phyloP scores from a whole-genome alignment of 2,888 invertebrate species.

The Dendrolimus pini region DNA sequence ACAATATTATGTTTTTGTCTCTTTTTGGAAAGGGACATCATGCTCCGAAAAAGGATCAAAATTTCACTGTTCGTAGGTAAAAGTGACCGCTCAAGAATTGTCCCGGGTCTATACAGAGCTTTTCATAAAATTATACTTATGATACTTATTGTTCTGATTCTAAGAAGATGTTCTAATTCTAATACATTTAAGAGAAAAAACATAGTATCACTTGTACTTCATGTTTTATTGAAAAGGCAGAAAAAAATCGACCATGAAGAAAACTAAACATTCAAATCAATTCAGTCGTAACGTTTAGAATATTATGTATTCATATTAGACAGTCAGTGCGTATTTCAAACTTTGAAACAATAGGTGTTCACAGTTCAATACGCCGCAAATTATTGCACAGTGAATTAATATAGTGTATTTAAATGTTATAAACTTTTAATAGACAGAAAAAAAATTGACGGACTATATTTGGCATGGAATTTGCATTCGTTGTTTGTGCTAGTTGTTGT shows the following conservation, averaged over 20 bases:
- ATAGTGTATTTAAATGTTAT: slow-evolving; percentile 25
- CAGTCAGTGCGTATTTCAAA: slow-evolving; percentile 18
- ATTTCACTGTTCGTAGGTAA: too few relatives aligned
- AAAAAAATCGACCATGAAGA: slow-evolving; percentile 16
- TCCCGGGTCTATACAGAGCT: too few relatives aligned
- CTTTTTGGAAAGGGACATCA: too few relatives aligned
- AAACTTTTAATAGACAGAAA: slow-evolving; percentile 21
- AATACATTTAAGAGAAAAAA: too few relatives aligned
- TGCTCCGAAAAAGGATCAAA: too few relatives aligned
- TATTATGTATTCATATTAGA: slow-evolving; percentile 25
- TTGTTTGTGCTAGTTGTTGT: slow-evolving; percentile 3
- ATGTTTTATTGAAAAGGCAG: not conserved
- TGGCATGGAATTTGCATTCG: slow-evolving; percentile 16
- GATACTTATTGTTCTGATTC: too few relatives aligned
- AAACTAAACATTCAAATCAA: slow-evolving; percentile 32
- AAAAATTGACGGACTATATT: slow-evolving; percentile 18
- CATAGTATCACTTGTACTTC: not conserved
- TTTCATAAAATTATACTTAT: too few relatives aligned
- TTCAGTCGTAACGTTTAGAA: slow-evolving; percentile 27
- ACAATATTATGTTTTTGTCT: too few relatives aligned
- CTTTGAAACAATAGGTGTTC: slow-evolving; percentile 29
- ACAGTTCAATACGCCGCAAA: slow-evolving; percentile 22
- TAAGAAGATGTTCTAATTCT: too few relatives aligned
- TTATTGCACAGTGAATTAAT: slow-evolving; percentile 21
- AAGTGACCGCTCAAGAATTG: too few relatives aligned